Base-by-base conservation (phyloP, 2,113 vertebrate species). In the Murina feae region DNA sequence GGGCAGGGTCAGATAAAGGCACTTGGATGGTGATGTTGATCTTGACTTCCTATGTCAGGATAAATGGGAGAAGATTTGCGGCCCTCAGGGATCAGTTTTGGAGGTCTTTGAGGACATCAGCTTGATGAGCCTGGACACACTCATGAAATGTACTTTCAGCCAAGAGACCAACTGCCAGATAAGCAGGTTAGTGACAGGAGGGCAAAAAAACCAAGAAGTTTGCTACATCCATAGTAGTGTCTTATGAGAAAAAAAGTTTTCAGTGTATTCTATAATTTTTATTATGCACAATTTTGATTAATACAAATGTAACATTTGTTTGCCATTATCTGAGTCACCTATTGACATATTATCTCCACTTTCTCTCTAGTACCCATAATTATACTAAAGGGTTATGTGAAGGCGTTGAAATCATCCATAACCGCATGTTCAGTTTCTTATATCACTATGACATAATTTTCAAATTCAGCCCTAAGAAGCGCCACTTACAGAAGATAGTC, bases 101-200 rank as follows among this genome's bases (percentile, higher is more conserved):
- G 99, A 99, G n/a, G 81, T 99, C 49, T 99, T 97, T 88, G 86
- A 98, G 9, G 98, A 98, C 1, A 97, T 99, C 69, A 98, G 97
- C 96, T 97, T 99, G 9, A 98, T 99, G 99, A 98, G 98, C 30
- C 97, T 99, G 92, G 99, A 99, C 91, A 98, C 74, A 93, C 98
- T 99, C 53, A 93, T 99, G 98, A 99, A 98, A 94, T 99, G 99
- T 89, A 98, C 98, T 6, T 99, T 99, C 96, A 99, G 99, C 97
- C 95, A 93, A 94, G 90, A 98, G 55, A 99, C 98, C 96, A 98
- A 98, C 98, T 99, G 99, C 97, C 99, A 99, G 94, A 98, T 91
- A 23, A 97, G 98, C 74, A 87, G 98, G 99, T 99, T n/a, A 98
- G 98, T 94, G 63, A 90, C 3, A 23, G 37, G 42, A 91, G n/a